Evolutionary conservation across 92 coral and sea anemone species (phyloP), one percentile per base, ranked within the genome.

Genomic region (Montipora capitata): DNA sequence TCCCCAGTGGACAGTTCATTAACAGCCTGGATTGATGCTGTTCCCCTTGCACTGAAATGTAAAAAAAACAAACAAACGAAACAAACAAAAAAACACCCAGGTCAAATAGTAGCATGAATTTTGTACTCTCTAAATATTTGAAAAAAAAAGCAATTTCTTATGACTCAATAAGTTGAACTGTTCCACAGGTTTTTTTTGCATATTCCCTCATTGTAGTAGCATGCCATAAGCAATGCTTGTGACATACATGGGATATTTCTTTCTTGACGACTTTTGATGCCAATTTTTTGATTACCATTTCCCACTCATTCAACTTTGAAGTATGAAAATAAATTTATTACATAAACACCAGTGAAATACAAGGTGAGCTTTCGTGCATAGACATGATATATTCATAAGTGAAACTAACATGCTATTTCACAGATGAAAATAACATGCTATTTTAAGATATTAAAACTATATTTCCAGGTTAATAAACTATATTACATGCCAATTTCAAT

Each of bases 221-320:
- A 74, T 74, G 10, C 79, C 79, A 74, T 73, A 68, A 73, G 78
- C 78, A 74, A 13, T 74, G 78, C 9, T 7, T 74, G 9, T 74
- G 18, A 74, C 40, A 52, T 51, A 51, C 57, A 51, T 51, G 57
- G 57, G 57, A 51, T 51, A 51, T 51, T 51, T 7, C 57, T 51
- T 51, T 51, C 1, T 0, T 51, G 1, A 51, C 57, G 57, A 51
- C 57, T 74, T 74, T 45, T 74, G n/a, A 62, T 74, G 78, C 78
- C 78, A 74, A 48, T 15, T 10, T 5, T 74, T n/a, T 48, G 49
- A 74, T 74, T 74, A 74, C 63, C 15, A 74, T 7, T 15, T 74
- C 78, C 61, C 78, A 74, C 78, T 74, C 78, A 74, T 73, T 73
- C 59, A 73, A 49, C 61, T 73, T 73, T 67, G 72, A 67, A 13